phyloP scores from a whole-genome alignment of 2,797 vertebrate genomes.

The Graptemys geographica region DNA sequence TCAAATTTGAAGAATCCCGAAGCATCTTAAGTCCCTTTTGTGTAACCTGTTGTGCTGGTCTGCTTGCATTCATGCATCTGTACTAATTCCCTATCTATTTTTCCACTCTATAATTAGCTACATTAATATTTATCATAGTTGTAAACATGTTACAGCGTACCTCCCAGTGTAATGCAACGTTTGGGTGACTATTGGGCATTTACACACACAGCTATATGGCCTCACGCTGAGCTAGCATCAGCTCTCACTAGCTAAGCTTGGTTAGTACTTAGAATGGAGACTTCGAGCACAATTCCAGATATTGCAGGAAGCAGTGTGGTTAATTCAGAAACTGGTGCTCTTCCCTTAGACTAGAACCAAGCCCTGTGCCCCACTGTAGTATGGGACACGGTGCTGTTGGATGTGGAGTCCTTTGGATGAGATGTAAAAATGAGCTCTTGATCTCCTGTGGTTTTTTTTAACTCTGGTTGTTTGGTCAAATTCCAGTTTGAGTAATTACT shows the following conservation, averaged over 20 bases:
- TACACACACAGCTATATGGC: not conserved
- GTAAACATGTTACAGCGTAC: not conserved
- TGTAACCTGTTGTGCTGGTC: not conserved
- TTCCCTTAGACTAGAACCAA: conserved; percentile 10
- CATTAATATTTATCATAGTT: fast-evolving
- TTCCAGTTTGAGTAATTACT: conserved; percentile 50
- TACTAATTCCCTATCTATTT: not conserved
- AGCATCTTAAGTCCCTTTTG: not conserved
- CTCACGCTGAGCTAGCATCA: not conserved
- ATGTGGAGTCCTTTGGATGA: conserved; percentile 42
- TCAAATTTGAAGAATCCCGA: not conserved
- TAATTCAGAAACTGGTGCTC: not conserved
- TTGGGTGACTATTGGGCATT: not conserved
- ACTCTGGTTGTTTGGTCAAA: conserved; percentile 32
- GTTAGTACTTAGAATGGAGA: not conserved
- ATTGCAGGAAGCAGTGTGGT: not conserved
- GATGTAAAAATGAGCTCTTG: conserved; percentile 26
- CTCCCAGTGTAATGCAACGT: not conserved
- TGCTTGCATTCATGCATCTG: not conserved
- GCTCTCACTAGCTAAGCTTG: not conserved
- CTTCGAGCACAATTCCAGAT: fast-evolving
- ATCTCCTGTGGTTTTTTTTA: conserved; percentile 62
- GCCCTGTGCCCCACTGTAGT: fast-evolving
- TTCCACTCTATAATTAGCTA: not conserved
- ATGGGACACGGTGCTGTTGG: not conserved